Evolutionary conservation across 1,140 invertebrate species (phyloP), one percentile per base, ranked within the genome.

Genomic region (Lamellibrachia luymesi): DNA sequence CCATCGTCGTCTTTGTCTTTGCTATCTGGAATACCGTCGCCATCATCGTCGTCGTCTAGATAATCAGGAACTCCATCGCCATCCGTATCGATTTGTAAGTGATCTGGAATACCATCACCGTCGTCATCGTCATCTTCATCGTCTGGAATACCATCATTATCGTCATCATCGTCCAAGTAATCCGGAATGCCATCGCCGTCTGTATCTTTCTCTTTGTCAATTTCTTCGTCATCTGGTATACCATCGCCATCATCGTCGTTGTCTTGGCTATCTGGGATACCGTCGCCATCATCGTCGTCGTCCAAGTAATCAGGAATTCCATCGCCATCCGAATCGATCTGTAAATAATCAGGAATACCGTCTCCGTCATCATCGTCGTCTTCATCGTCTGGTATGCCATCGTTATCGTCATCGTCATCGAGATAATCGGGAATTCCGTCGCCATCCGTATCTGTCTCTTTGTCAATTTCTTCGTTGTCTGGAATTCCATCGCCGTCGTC

Each of bases 91-190:
- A 38, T 64, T 92, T 94, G 93, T 22, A 91, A 25, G 25, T 93
- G 52, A 56, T 93, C 93, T 2, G 93, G 92, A 80, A 93, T 93
- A 25, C 93, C 93, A 27, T 94, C 93, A n/a, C 92, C 92, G 51
- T 94, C 94, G 49, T 90, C 52, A 92, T 93, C 93, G 56, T 89
- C 52, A 49, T 93, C 93, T 56, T 94, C 92, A 92, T 93, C 91
- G 93, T 95, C 95, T 25, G 95, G 95, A 91, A 95, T 95, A 52
- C 95, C 95, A 94, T 96, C 95, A 13, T 92, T 93, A 93, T 94
- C 94, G n/a, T 91, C 51, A 92, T 94, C 94, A 92, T 92, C 50
- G 38, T 92, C 91, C 10, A 92, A 50, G 38, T 92, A 50, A 92
- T 92, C 91, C 10, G 91, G 91, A 10, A 92, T 92, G 10, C 91